Evolutionary conservation across 2,113 vertebrate genomes (phyloP), one percentile per base, ranked within the genome.

Genomic region (Megaceryle maxima): DNA sequence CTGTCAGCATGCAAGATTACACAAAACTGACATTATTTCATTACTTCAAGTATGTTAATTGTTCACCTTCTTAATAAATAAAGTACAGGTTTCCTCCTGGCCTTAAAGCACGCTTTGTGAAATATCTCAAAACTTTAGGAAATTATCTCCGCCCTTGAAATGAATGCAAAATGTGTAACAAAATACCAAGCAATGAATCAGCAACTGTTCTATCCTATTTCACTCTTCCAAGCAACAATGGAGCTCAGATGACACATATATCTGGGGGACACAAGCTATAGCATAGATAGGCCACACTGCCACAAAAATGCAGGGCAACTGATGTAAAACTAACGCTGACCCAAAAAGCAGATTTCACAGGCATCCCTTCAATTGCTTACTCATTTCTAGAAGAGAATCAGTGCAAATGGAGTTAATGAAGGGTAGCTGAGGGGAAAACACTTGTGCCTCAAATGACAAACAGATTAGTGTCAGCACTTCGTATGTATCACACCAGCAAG

Each of bases 361-460:
- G 31, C 83, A 82, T 67, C 73, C 82, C 85, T 77, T 88, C 77
- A 50, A 91, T 78, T 97, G 93, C 96, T 77, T 96, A 89, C 81
- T 83, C 96, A 86, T 82, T 84, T 91, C 80, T 73, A 91, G 88
- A 92, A 93, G 11, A 90, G 33, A 95, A 95, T 70, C 88, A 62
- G 89, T 92, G 88, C 59, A 90, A 73, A 86, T 44, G 80, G 88
- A 94, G 89, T 50, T 91, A 94, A 92, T 63, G 77, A 94, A 82
- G 73, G 81, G 82, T 62, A 92, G 80, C 60, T 94, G 43, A 92
- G 57, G 85, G 43, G 48, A 66, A 94, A 84, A 87, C 48, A 80
- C 70, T 87, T 63, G 63, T 90, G 88, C 94, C 68, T 83, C 13
- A 5, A 75, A 79, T 70, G 85, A 88, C 73, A 87, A 82, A 94